phyloP scores from a whole-genome alignment of 2,888 invertebrate genomes.

The Blastobasis lacticolella region DNA sequence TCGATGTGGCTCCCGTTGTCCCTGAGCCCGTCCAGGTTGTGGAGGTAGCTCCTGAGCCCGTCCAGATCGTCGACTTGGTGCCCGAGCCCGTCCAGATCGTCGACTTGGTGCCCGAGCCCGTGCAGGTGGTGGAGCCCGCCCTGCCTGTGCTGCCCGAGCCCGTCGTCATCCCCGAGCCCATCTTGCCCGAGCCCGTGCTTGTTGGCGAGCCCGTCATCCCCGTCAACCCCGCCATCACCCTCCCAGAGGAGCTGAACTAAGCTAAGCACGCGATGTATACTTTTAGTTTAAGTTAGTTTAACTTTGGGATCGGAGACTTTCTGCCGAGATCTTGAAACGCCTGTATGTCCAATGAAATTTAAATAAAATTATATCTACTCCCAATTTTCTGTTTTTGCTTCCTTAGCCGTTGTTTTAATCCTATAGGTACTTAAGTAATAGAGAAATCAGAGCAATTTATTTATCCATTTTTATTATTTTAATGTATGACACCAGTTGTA shows the following conservation, averaged over 20 bases:
- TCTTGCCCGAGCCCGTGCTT: not conserved
- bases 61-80: constrained; percentile 15
- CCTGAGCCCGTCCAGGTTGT: constrained; percentile 1
- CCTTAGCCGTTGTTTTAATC: no score
- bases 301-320: not conserved
- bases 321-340: constrained; percentile 1
- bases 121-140: not conserved
- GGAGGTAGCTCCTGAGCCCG: not conserved
- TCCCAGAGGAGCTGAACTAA: constrained; percentile 14
- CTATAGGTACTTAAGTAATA: no score
- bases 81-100: constrained; percentile 2
- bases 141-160: not conserved
- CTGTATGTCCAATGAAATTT: constrained; percentile 1
- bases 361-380: not conserved
- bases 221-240: constrained; percentile 5
- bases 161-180: not conserved
- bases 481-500: no score
- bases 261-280: not conserved
- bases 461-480: no score
- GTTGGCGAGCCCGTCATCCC: constrained; percentile 3
- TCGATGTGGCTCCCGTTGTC: not conserved
- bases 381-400: no score
- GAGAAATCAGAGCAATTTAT: no score
- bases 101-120: constrained; percentile 3
- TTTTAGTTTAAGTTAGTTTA: not conserved